A percentile compares a stretch with the other conserved stretches of the same genome.
phyloP scores from a whole-genome alignment of 2,113 vertebrate species.

The Theristicus caerulescens region DNA sequence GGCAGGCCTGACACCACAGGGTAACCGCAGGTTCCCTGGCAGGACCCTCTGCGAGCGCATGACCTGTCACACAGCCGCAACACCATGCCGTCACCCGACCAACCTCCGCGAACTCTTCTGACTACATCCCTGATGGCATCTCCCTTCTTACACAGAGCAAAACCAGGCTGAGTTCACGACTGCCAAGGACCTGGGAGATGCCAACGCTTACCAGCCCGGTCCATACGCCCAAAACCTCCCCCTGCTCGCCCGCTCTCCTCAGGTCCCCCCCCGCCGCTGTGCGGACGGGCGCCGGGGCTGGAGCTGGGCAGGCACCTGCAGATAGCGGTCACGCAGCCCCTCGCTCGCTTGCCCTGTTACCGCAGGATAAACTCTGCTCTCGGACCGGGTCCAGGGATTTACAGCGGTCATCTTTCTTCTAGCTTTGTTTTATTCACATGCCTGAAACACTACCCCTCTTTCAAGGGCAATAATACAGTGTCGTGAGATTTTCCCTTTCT shows the following conservation, averaged over 20 bases:
- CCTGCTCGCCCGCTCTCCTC: rapidly evolving
- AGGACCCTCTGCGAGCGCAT: too few relatives aligned
- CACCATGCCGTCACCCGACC: rapidly evolving
- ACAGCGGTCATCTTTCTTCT: not conserved
- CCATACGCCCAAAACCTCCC: not conserved
- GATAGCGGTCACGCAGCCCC: not conserved
- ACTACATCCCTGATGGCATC: not conserved
- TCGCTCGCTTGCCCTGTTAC: rapidly evolving
- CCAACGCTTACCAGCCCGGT: rapidly evolving
- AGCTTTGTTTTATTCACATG: not conserved
- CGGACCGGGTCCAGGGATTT: not conserved
- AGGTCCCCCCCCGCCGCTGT: not conserved
- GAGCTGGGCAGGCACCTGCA: not conserved
- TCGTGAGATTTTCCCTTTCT: not conserved
- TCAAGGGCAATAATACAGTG: not conserved
- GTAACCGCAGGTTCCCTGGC: not conserved
- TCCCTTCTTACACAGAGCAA: not conserved
- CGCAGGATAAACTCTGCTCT: not conserved
- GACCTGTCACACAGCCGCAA: not conserved
- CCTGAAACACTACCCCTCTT: not conserved
- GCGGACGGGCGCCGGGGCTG: not conserved
- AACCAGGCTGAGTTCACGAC: not conserved
- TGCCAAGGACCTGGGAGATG: not conserved
- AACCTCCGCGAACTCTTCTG: not conserved
- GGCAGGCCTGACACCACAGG: not conserved